These are phyloP conservation scores for Cirrhinus mrigala DNA, from an alignment of 2,797 vertebrate species.

Conservation along the genomic window DNA sequence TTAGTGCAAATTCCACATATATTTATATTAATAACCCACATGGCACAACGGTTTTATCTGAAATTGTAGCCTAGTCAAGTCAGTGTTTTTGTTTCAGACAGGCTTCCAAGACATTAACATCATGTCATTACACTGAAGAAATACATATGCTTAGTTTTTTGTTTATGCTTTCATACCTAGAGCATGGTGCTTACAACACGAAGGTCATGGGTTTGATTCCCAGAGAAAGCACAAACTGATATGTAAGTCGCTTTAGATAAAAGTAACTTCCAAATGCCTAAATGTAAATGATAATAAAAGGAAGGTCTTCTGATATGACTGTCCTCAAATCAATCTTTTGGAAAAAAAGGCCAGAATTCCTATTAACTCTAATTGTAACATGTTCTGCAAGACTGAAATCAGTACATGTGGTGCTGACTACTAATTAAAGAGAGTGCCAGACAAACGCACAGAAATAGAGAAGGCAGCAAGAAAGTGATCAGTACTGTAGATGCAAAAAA, in stretches of 20 bases:
- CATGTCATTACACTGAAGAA: not conserved
- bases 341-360: conserved; percentile 69
- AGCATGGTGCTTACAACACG: not conserved
- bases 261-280: not conserved
- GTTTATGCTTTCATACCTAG: not conserved
- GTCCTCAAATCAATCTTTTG: conserved; percentile 69
- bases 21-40: not conserved
- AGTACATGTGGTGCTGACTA: conserved; percentile 61
- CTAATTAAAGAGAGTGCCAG: conserved; percentile 67
- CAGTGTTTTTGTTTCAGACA: too few species aligned
- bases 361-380: conserved; percentile 73
- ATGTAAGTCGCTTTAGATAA: not conserved
- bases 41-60: not conserved
- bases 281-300: conserved; percentile 31
- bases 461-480: conserved; percentile 4
- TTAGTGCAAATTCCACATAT: not conserved
- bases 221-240: not conserved
- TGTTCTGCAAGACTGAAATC: conserved; percentile 70
- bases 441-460: conserved; percentile 55
- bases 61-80: not conserved
- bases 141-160: not conserved
- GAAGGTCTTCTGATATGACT: conserved; percentile 53
- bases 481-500: conserved; percentile 1
- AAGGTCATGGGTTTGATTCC: not conserved
- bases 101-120: too few species aligned